Conservation (phyloP, 2,113 vertebrate genomes). For the Oxyruncus cristatus region DNA sequence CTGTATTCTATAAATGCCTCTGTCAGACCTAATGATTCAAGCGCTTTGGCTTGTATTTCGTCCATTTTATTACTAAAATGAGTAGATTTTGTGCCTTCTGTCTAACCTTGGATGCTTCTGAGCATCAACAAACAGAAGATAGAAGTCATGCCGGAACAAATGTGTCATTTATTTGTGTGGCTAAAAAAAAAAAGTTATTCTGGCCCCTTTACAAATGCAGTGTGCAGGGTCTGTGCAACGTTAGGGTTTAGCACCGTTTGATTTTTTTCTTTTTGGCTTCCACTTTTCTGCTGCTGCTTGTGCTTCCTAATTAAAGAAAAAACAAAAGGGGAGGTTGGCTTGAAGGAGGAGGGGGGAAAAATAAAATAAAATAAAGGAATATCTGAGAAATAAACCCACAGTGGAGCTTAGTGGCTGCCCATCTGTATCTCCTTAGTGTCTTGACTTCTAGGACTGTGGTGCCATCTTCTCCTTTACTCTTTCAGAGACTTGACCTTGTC, state of each 20-base stretch:
- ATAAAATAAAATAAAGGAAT: background rate
- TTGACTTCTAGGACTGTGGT: background rate
- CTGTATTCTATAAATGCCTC: background rate
- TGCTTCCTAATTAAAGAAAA: background rate
- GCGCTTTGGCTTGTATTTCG: background rate
- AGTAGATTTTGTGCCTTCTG: background rate
- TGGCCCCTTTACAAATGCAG: background rate
- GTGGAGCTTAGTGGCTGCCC: background rate
- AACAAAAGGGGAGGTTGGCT: rapidly evolving
- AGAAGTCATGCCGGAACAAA: background rate
- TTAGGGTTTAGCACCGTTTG: background rate
- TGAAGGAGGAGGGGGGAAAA: background rate
- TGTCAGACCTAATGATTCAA: background rate
- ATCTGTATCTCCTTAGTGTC: background rate
- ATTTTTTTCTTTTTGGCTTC: background rate
- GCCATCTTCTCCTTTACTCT: background rate
- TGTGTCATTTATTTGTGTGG: background rate
- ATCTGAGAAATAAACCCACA: background rate
- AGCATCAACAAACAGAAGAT: background rate
- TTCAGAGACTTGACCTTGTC: background rate
- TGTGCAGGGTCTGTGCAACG: background rate
- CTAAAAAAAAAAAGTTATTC: background rate
- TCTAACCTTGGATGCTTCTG: background rate
- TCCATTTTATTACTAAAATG: background rate
- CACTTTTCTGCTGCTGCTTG: background rate